Conservation (phyloP, 2,888 invertebrate species). For the Liodrosophila aerea region DNA sequence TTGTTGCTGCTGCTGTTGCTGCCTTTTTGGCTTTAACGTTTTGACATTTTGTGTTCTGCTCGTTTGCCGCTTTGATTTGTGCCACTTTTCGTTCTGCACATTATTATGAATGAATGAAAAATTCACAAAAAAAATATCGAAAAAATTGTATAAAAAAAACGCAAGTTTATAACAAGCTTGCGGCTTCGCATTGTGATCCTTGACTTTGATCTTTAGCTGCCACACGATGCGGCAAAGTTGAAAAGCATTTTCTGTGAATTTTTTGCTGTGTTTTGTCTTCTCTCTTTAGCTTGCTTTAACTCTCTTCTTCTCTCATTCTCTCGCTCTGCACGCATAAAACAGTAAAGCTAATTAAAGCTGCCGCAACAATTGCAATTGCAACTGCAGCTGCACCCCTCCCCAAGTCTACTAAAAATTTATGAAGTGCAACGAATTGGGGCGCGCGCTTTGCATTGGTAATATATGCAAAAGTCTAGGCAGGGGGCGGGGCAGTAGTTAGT, state of each 20-base stretch:
- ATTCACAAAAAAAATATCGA: neutral
- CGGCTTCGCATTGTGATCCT: constrained; percentile 62
- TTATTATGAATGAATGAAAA: constrained; percentile 64
- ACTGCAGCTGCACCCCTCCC: constrained; percentile 16
- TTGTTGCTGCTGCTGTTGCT: constrained; percentile 22
- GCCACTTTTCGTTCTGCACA: constrained; percentile 62
- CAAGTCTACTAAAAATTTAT: constrained; percentile 71
- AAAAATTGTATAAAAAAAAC: constrained; percentile 7
- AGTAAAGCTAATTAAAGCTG: constrained; percentile 70
- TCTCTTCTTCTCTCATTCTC: neutral
- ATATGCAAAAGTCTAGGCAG: constrained; percentile 59
- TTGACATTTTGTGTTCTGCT: constrained; percentile 56
- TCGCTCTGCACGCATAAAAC: constrained; percentile 60
- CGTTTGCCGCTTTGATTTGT: constrained; percentile 65
- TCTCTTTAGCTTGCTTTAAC: neutral
- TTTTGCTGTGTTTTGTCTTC: neutral
- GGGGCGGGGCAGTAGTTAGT: constrained; percentile 18
- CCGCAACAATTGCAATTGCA: constrained; percentile 38
- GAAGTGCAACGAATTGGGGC: constrained; percentile 74
- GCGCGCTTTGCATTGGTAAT: constrained; percentile 57
- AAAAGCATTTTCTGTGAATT: constrained; percentile 54
- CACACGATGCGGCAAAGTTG: constrained; percentile 67
- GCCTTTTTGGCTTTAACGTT: constrained; percentile 41
- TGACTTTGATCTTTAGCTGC: constrained; percentile 77
- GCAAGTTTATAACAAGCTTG: constrained; percentile 76